phyloP scores from a whole-genome alignment of 2,113 vertebrate species.

The Lichenostomus cassidix region DNA sequence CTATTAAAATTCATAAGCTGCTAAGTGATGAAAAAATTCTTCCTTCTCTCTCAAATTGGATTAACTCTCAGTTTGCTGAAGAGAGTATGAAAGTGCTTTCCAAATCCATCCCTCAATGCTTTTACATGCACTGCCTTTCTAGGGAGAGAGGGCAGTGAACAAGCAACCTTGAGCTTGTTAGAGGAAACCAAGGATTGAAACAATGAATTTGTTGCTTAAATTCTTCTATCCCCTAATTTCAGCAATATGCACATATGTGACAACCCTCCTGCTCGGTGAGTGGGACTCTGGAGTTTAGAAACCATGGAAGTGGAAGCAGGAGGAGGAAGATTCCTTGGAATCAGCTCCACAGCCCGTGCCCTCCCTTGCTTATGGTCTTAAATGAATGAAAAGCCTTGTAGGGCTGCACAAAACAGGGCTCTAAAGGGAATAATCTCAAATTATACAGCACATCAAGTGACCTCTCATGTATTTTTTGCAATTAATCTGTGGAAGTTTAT shows the following conservation, averaged over 20 bases:
- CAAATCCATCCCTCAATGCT: neutral
- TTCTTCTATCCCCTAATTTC: neutral
- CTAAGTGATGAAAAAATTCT: neutral
- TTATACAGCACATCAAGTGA: neutral
- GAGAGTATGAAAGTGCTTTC: neutral
- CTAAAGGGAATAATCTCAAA: neutral
- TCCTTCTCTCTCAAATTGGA: neutral
- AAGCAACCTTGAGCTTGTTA: neutral
- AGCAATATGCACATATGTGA: neutral
- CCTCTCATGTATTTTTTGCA: neutral
- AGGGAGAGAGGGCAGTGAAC: neutral
- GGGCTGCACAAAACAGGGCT: neutral
- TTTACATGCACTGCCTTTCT: neutral
- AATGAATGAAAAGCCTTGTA: neutral
- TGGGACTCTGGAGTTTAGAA: neutral
- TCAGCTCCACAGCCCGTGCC: accelerated
- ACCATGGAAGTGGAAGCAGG: neutral
- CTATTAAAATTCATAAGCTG: neutral
- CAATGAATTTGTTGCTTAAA: neutral
- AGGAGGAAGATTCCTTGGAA: neutral
- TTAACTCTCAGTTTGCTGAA: neutral
- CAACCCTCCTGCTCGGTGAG: neutral
- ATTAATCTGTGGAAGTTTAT: neutral
- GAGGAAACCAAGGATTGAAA: neutral
- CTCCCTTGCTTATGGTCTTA: neutral